Conservation (phyloP, 2,888 invertebrate species). For the Opisthograptis luteolata region DNA sequence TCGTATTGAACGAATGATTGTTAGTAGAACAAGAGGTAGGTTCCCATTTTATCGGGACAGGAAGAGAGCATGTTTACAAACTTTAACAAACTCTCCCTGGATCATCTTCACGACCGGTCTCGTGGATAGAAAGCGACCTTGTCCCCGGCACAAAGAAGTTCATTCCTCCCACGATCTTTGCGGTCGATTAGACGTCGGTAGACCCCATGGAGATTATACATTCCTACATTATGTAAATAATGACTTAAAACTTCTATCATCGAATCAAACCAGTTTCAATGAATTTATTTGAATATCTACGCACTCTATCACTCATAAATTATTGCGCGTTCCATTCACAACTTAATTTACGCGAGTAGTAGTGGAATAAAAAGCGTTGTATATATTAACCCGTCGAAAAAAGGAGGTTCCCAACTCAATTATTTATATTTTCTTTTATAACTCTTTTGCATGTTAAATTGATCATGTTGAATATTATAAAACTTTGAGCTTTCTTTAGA, state of each 20-base stretch:
- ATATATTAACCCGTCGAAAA: too few species aligned
- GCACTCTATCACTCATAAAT: conserved; percentile 16
- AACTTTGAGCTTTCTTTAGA: too few species aligned
- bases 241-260: conserved; percentile 23
- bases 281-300: conserved; percentile 31
- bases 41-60: neutral
- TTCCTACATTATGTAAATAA: conserved; percentile 20
- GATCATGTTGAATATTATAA: too few species aligned
- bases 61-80: conserved; percentile 24
- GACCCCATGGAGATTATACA: conserved; percentile 32
- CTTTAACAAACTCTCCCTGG: conserved; percentile 45
- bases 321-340: conserved; percentile 28
- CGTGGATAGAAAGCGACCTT: conserved; percentile 75
- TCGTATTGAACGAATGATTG: too few species aligned
- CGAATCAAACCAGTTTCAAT: conserved; percentile 26
- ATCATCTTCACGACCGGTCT: conserved; percentile 62
- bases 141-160: conserved; percentile 62
- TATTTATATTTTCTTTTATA: too few species aligned
- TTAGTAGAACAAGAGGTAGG: too few species aligned
- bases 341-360: neutral
- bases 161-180: conserved; percentile 63
- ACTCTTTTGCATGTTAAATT: too few species aligned
- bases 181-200: conserved; percentile 37
- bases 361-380: too few species aligned
- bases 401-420: too few species aligned